Base-by-base conservation (phyloP, 2,888 invertebrate species). In the Luperina nickerlii region DNA sequence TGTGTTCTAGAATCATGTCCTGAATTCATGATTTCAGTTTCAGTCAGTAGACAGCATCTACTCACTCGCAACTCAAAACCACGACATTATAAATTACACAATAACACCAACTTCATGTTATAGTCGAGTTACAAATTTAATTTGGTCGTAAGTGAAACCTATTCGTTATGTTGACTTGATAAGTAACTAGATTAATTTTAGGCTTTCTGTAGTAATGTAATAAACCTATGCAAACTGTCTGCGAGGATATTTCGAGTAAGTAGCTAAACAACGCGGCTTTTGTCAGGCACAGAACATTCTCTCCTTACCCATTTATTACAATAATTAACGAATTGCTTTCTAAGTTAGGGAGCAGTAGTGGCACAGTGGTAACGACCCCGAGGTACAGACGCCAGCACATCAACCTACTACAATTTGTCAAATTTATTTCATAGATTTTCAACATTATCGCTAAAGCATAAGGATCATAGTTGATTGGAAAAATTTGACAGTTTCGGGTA, bases 41-140 rank as follows among this genome's bases (percentile, higher is more conserved):
- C n/a, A 27, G 24, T 48, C 57, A 57, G n/a, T 24, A 65, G 5
- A 66, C 32, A 38, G 32, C 66, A 18, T 51, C 5, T 13, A 60
- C 20, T 32, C 48, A 38, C 32, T 65, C 24, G 2, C 51, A 62
- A 66, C 38, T 32, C 60, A 70, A 75, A 77, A 77, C 76, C 76
- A 75, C 72, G 57, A 75, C 63, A 67, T 51, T 48, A 86, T 75
- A 85, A 85, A 83, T 78, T 69, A 75, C 66, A 69, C 73, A 79
- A 80, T 68, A 81, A 45, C 83, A 62, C 32, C 38, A 86, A 86
- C 67, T 76, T 75, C 71, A 45, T 73, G 78, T 72, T 83, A 70
- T 80, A 87, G 78, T 82, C 63, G 78, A 78, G 77, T 85, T 85
- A 80, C 83, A 82, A 85, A 87, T 69, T 87, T 83, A 86, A 85